Base-by-base conservation (phyloP, 2,113 vertebrate species). In the Neofelis nebulosa region DNA sequence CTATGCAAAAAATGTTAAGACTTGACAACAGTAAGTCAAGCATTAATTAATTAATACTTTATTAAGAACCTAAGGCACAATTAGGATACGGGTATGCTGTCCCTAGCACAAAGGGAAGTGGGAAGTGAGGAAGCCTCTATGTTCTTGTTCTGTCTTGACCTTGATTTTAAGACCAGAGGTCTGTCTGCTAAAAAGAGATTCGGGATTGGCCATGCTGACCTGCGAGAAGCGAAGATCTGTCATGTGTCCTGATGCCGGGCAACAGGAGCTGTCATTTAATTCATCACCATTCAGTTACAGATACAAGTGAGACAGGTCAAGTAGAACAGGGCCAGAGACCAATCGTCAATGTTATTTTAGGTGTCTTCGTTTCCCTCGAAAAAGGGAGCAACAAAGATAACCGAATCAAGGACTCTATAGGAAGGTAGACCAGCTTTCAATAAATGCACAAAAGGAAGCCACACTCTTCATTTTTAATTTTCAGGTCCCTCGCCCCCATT, bases 1-100 rank as follows among this genome's bases (percentile, higher is more conserved):
- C 4, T 45, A 36, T 81, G 29, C 4, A 97, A 93, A 95, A 50
- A 74, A 50, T n/a, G 57, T 88, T 94, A 91, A 96, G 10, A 73
- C 66, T 73, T 65, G 41, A 81, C 31, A 91, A 63, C 7, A 69
- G 73, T 66, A 89, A 69, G 29, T 31, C 65, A 89, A 50, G 4
- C 15, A 87, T 65, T 27, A n/a, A 66, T 91, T 80, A 92, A 85
- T 89, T 80, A 91, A 87, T 61, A 14, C 7, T 63, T 84, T 61
- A 27, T 57, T 94, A 66, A 80, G 38, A 18, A 86, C 3, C 48
- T 23, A 4, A 94, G 21, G 21, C 36, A 84, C 33, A 76, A 45
- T 83, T 19, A 81, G 12, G 12, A 57, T 68, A 91, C 45, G 61
- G 23, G 63, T 66, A 36, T 83, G 12, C 29, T 19, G 25, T 27